Evolutionary conservation across 2,797 vertebrate genomes (phyloP).

Genomic region (Spheniscus humboldti): DNA sequence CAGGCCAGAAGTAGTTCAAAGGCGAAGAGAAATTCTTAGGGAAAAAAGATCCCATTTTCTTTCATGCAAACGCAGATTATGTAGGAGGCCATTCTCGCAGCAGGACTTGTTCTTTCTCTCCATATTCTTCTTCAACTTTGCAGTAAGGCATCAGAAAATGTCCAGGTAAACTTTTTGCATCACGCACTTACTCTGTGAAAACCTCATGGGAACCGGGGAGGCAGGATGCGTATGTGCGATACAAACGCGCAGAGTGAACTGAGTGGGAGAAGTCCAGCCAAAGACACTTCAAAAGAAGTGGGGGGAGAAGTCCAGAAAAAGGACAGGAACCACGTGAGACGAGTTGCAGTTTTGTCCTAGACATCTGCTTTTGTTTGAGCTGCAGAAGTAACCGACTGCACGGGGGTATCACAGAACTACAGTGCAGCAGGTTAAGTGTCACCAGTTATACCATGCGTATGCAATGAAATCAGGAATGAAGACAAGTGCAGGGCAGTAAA

Average conservation of each 20-base stretch:
- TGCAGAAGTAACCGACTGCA: not conserved
- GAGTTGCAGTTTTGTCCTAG: not conserved
- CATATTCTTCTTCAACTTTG: not conserved
- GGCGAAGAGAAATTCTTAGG: not conserved
- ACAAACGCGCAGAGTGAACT: not conserved
- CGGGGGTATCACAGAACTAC: not conserved
- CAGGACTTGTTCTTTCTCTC: not conserved
- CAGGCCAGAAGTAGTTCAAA: not conserved
- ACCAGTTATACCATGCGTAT: not conserved
- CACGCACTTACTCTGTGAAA: not conserved
- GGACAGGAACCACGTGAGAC: not conserved
- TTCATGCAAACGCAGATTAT: not conserved
- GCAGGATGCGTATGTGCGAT: not conserved
- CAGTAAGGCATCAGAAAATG: not conserved
- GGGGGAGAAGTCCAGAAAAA: not conserved
- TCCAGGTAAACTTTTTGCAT: not conserved
- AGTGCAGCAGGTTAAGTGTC: not conserved
- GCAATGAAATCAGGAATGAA: not conserved
- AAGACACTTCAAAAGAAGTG: not conserved
- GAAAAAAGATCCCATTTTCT: not conserved
- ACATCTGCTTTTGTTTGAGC: not conserved
- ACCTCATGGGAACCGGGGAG: not conserved
- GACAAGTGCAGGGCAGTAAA: not conserved
- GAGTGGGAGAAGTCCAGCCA: not conserved
- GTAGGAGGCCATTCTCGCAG: not conserved